Conservation (phyloP, 64 coral and sea anemone genomes). For the Montipora capricornis region DNA sequence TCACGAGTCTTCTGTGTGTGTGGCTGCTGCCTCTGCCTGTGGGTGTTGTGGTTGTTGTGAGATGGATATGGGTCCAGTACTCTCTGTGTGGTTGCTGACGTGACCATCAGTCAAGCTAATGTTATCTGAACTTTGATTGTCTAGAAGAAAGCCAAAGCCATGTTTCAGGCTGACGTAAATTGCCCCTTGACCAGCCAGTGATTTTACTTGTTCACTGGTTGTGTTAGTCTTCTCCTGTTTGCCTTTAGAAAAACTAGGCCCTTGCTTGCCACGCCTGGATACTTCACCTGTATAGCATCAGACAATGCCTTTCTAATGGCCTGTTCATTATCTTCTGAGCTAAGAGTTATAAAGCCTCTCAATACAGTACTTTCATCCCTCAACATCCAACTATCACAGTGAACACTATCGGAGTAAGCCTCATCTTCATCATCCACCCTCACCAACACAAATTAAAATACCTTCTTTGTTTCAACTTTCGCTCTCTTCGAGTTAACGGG, state of each 20-base stretch:
- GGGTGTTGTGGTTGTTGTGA: too few relatives aligned
- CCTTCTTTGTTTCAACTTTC: conserved; percentile 36
- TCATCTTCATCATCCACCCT: conserved; percentile 16
- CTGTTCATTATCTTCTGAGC: not conserved
- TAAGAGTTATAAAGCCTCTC: conserved; percentile 45
- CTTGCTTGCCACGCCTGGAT: conserved; percentile 24
- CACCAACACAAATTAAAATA: conserved; percentile 23
- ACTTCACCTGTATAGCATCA: conserved; percentile 45
- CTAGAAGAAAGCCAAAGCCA: not conserved
- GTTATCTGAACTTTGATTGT: too few relatives aligned
- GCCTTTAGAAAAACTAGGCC: conserved; percentile 41
- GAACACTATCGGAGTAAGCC: not conserved
- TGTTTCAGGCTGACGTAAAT: conserved; percentile 42
- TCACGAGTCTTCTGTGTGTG: too few relatives aligned
- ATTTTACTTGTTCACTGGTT: conserved; percentile 45
- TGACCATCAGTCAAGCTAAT: too few relatives aligned
- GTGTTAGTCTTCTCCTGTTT: conserved; percentile 45
- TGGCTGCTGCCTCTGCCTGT: too few relatives aligned
- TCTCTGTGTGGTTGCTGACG: too few relatives aligned
- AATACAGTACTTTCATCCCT: conserved; percentile 32
- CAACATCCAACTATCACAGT: not conserved
- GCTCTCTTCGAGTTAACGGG: not conserved
- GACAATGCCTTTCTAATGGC: conserved; percentile 12
- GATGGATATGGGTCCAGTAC: too few relatives aligned
- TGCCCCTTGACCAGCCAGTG: conserved; percentile 39